phyloP scores from a whole-genome alignment of 2,888 invertebrate species.

The Leucophenga maculata region DNA sequence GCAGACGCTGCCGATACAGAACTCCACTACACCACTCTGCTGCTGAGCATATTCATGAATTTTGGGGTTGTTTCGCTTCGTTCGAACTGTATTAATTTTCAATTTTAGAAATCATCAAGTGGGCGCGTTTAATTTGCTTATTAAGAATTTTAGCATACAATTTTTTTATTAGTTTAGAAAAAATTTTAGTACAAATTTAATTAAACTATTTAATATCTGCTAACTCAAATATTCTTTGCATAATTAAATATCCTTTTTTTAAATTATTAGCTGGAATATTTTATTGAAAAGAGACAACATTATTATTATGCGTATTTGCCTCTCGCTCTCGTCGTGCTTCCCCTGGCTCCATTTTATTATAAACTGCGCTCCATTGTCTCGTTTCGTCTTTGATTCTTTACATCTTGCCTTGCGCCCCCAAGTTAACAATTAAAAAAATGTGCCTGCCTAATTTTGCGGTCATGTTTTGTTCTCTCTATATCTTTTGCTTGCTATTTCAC shows the following conservation, averaged over 20 bases:
- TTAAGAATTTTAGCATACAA: neutral
- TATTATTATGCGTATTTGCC: neutral
- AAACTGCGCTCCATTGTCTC: neutral
- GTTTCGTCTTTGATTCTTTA: too few species aligned
- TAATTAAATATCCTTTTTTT: neutral
- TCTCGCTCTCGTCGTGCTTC: neutral
- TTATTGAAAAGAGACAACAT: conserved; percentile 12
- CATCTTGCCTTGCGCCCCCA: too few species aligned
- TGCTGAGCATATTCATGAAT: conserved; percentile 1
- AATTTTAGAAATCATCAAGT: conserved; percentile 58
- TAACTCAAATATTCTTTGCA: too few species aligned
- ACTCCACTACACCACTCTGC: neutral
- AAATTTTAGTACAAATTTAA: neutral
- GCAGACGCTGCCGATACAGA: too few species aligned
- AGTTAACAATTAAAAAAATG: conserved; percentile 18
- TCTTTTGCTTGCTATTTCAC: too few species aligned
- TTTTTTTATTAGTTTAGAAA: neutral
- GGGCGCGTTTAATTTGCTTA: conserved; percentile 46
- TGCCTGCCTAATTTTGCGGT: conserved; percentile 28
- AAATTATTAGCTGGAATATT: neutral
- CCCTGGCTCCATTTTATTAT: neutral
- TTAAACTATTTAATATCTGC: neutral
- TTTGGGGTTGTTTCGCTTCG: conserved; percentile 8
- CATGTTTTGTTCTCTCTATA: neutral
- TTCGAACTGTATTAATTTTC: conserved; percentile 13